Evolutionary conservation across 2,797 vertebrate species (phyloP).

Genomic region (Tauraco hartlaubi): DNA sequence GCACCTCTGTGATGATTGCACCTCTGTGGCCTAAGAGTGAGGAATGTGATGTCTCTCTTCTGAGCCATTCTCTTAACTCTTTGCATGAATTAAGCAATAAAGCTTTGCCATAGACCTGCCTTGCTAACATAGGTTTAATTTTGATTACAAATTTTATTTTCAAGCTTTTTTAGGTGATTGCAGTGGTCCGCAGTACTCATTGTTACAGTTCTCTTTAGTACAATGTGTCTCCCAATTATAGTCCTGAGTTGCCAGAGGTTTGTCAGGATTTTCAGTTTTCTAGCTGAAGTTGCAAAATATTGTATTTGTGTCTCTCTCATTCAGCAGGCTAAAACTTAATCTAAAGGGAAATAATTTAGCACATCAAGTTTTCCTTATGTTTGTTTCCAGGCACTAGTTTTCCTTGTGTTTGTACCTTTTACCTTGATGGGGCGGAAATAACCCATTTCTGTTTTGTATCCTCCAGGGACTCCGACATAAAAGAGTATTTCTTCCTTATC

Average conservation of each 20-base stretch:
- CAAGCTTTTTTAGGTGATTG: neutral
- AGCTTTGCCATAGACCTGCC: neutral
- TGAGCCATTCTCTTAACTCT: neutral
- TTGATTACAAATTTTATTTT: neutral
- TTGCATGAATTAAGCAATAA: neutral
- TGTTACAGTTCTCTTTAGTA: neutral
- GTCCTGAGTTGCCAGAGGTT: neutral
- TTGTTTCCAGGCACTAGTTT: neutral
- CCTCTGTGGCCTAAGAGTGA: neutral
- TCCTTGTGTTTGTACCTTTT: neutral
- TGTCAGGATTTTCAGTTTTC: neutral
- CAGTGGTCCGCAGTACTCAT: neutral
- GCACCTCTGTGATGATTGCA: neutral
- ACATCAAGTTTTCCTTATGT: neutral
- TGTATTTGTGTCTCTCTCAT: neutral
- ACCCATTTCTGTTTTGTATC: neutral
- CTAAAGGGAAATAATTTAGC: neutral
- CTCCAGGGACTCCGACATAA: neutral
- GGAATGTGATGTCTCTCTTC: neutral
- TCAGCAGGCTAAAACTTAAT: neutral
- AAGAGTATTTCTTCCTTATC: neutral
- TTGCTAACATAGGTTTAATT: neutral
- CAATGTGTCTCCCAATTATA: neutral
- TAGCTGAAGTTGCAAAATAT: neutral
- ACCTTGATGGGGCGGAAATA: neutral